Evolutionary conservation across 1,140 invertebrate genomes (phyloP).

Genomic region (Stegodyphus dumicola): DNA sequence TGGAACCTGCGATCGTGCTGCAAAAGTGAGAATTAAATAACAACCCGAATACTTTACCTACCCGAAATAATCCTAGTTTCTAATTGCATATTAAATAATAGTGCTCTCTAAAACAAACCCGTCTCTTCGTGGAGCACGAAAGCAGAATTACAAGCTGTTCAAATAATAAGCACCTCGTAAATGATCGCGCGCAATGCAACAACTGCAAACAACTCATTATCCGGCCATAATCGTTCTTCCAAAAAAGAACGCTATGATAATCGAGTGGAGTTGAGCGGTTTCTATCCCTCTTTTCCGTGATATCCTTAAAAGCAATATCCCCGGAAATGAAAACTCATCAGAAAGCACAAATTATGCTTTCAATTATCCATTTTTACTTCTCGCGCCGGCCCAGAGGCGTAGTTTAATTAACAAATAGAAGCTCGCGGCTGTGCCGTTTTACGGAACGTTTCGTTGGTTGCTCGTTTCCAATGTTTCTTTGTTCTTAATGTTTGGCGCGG

Average conservation of each 20-base stretch:
- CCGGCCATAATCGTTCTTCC: constrained; percentile 30
- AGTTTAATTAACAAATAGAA: constrained; percentile 60
- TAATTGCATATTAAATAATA: constrained; percentile 50
- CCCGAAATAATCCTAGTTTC: not conserved
- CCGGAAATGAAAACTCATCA: constrained; percentile 59
- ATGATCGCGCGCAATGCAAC: not conserved
- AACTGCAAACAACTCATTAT: constrained; percentile 47
- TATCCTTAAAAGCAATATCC: constrained; percentile 42
- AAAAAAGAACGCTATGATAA: constrained; percentile 22
- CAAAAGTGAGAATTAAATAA: too few relatives aligned
- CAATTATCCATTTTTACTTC: constrained; percentile 61
- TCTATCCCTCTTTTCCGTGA: constrained; percentile 11
- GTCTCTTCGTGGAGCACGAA: constrained; percentile 19
- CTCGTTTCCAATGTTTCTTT: constrained; percentile 46
- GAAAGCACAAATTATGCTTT: constrained; percentile 60
- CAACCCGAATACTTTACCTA: too few relatives aligned
- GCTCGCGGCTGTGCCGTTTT: constrained; percentile 18
- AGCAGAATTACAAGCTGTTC: constrained; percentile 53
- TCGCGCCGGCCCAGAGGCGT: constrained; percentile 36
- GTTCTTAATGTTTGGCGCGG: constrained; percentile 58
- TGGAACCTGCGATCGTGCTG: too few relatives aligned
- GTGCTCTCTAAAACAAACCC: constrained; percentile 38
- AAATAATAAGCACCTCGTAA: constrained; percentile 59
- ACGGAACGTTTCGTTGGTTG: constrained; percentile 27
- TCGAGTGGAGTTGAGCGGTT: constrained; percentile 38